A percentile compares a stretch with the other conserved stretches of the same genome.
phyloP scores from a whole-genome alignment of 2,797 vertebrate species.

The Anguilla pacifica region DNA sequence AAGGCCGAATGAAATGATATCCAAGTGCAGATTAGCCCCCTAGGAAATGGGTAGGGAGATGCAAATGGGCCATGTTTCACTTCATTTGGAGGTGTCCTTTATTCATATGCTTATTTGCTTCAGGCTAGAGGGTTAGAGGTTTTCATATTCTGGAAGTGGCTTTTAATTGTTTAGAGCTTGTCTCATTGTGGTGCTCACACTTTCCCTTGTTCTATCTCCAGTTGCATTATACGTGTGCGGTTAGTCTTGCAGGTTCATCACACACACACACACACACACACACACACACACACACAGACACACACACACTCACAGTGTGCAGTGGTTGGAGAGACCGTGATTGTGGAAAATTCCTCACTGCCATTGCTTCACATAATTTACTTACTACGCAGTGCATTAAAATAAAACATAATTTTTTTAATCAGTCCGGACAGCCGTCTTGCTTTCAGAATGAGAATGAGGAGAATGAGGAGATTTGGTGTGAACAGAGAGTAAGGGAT shows the following conservation, averaged over 20 bases:
- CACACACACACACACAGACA: background rate
- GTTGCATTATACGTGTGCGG: background rate
- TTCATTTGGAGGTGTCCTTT: background rate
- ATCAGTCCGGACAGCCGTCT: background rate
- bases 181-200: background rate
- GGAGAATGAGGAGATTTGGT: background rate
- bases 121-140: background rate
- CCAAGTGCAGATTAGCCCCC: background rate
- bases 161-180: slow-evolving; percentile 5
- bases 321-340: background rate
- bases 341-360: background rate
- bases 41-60: background rate
- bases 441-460: background rate
- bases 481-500: background rate
- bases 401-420: background rate
- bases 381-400: background rate
- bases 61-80: background rate
- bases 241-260: slow-evolving; percentile 9
- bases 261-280: background rate
- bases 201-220: background rate
- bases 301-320: background rate
- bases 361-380: background rate
- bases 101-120: background rate
- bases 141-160: background rate
- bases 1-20: slow-evolving; percentile 46